Evolutionary conservation across 2,888 invertebrate genomes (phyloP), one percentile per base, ranked within the genome.

Genomic region (Dryadula phaetusa): DNA sequence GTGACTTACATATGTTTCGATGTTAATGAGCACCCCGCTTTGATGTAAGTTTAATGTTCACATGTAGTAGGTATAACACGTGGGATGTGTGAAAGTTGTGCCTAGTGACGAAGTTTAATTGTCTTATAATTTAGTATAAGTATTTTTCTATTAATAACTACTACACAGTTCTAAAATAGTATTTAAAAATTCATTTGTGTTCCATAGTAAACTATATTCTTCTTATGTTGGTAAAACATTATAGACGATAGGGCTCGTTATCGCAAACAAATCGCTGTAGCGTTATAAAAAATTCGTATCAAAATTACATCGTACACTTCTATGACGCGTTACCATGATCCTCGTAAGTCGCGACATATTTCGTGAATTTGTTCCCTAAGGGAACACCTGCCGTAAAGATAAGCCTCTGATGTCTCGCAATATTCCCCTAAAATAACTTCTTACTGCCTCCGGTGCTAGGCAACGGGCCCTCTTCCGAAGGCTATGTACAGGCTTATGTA

Each of bases 321-420:
- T 67, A 72, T 62, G 74, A 74, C 72, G 81, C 81, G 79, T 79
- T 79, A 71, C 72, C 81, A 76, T 87, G 89, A 91, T 89, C 91
- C 88, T 82, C 84, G 81, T 90, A 91, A 90, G 90, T 87, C 90
- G 80, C 81, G 78, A 85, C 88, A 88, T 89, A 90, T 92, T 91
- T 86, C 82, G 86, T 82, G 84, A 92, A 92, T 92, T 92, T 92
- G 91, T 90, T 81, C 83, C 79, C 77, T 78, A 77, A 73, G 79
- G 83, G 89, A 87, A 88, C 90, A 92, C 91, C 92, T 92, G 92
- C 90, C 90, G 90, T 92, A 92, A 92, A 92, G 92, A 92, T 92
- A 92, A 92, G 92, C 92, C 83, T 80, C 82, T 83, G 89, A 89
- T 87, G 88, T 84, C 85, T 84, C 88, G 87, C 87, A 89, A 89